Conservation (phyloP, 53 echinoderm and acorn worm species). For the Arbacia lixula region DNA sequence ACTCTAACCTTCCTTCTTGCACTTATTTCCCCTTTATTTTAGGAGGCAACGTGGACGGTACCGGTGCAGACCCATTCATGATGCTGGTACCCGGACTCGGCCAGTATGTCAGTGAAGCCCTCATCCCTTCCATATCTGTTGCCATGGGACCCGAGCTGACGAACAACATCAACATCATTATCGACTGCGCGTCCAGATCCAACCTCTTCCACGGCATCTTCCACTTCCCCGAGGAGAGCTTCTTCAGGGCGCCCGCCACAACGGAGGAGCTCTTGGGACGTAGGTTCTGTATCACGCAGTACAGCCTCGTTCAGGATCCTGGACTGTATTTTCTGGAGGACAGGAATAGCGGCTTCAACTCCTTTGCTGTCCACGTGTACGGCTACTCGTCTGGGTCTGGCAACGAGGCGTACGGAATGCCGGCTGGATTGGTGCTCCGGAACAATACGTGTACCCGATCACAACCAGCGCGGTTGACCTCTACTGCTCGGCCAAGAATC, state of each 20-base stretch:
- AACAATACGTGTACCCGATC: conserved; percentile 63
- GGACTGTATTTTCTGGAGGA: conserved; percentile 73
- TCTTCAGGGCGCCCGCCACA: conserved; percentile 53
- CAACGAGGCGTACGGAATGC: conserved; percentile 81
- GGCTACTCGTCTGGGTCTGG: conserved; percentile 42
- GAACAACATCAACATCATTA: conserved; percentile 78
- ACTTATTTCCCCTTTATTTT: not conserved
- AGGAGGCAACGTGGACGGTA: conserved; percentile 74
- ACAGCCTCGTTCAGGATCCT: conserved; percentile 49
- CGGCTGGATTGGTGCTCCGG: conserved; percentile 77
- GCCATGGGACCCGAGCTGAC: conserved; percentile 54
- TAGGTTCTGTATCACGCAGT: conserved; percentile 75
- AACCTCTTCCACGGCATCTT: conserved; percentile 85
- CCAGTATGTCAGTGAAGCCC: conserved; percentile 76
- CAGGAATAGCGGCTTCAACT: conserved; percentile 40
- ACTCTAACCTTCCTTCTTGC: too few species aligned
- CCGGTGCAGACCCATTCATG: conserved; percentile 91
- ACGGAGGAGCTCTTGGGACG: conserved; percentile 64
- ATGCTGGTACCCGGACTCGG: conserved; percentile 86
- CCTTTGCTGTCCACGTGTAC: conserved; percentile 51
- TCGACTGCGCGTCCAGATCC: conserved; percentile 74
- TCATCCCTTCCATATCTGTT: conserved; percentile 61
- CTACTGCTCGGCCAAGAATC: conserved; percentile 20
- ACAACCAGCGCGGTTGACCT: conserved; percentile 4
- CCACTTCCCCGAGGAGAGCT: conserved; percentile 64